phyloP scores from a whole-genome alignment of 2,888 invertebrate genomes.

The Erebia ligea region DNA sequence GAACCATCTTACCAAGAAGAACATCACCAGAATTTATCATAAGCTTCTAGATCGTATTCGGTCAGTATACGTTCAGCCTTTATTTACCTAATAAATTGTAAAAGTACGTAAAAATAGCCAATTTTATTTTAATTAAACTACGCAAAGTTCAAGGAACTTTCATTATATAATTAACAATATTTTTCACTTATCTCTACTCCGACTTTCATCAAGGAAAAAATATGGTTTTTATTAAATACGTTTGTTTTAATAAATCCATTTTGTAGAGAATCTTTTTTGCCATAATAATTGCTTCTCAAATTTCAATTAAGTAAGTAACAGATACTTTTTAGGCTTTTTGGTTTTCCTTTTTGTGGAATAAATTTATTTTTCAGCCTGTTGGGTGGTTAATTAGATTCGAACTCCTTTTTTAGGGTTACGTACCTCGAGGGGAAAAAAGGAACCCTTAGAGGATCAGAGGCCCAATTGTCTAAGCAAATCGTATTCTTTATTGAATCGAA shows the following conservation, averaged over 20 bases:
- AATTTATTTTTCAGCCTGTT: neutral
- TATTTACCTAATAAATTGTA: too few relatives aligned
- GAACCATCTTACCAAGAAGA: too few relatives aligned
- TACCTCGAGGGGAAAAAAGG: too few relatives aligned
- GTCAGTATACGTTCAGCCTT: too few relatives aligned
- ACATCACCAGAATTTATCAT: too few relatives aligned
- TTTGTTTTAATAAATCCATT: constrained; percentile 6
- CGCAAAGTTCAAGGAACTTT: neutral
- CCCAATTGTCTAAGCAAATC: too few relatives aligned
- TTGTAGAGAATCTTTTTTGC: constrained; percentile 1
- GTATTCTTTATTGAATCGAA: too few relatives aligned
- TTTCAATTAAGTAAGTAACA: constrained; percentile 8
- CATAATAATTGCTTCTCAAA: constrained; percentile 20
- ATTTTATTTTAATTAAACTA: neutral
- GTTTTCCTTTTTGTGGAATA: neutral
- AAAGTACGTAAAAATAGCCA: neutral
- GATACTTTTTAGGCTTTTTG: constrained; percentile 1
- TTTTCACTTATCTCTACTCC: neutral
- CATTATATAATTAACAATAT: neutral
- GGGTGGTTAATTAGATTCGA: neutral
- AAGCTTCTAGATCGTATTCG: too few relatives aligned
- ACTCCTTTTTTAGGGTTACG: too few relatives aligned
- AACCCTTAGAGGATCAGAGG: too few relatives aligned
- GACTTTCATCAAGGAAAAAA: neutral
- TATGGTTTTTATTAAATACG: neutral